Conservation (phyloP, 2,113 vertebrate genomes). For the Sinocyclocheilus anophthalmus region DNA sequence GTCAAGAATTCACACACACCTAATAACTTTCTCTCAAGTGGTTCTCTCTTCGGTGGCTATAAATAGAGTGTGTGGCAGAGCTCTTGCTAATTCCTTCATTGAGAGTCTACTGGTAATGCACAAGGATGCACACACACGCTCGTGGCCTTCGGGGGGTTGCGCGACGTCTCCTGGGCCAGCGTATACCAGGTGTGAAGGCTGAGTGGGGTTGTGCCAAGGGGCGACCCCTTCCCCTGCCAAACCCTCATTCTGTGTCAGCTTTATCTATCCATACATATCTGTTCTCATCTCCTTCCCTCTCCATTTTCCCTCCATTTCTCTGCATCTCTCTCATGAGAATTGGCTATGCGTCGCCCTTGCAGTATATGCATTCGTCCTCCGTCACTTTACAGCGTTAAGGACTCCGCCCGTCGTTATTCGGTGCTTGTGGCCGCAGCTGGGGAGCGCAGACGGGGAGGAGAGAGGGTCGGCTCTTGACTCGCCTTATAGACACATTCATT, state of each 20-base stretch:
- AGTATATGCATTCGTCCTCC: slow-evolving; percentile 5
- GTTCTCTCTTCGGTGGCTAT: slow-evolving; percentile 65
- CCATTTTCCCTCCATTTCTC: neutral
- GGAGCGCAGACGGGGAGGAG: too few relatives aligned
- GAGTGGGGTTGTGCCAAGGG: slow-evolving; percentile 58
- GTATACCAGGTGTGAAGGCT: too few relatives aligned
- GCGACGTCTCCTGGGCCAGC: too few relatives aligned
- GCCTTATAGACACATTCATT: slow-evolving; percentile 15
- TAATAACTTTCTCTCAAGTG: slow-evolving; percentile 48
- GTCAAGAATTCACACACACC: slow-evolving; percentile 36
- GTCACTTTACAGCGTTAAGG: too few relatives aligned
- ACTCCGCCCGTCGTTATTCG: too few relatives aligned
- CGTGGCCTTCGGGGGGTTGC: too few relatives aligned
- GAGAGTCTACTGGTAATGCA: slow-evolving; percentile 66
- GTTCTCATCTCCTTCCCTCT: slow-evolving; percentile 16
- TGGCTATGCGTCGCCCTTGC: neutral
- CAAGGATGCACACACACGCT: slow-evolving; percentile 51
- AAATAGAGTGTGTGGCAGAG: slow-evolving; percentile 73
- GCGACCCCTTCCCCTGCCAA: slow-evolving; percentile 44
- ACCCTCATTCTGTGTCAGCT: slow-evolving; percentile 45
- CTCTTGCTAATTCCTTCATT: slow-evolving; percentile 77
- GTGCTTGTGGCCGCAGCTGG: too few relatives aligned
- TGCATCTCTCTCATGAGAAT: neutral
- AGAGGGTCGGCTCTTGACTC: too few relatives aligned
- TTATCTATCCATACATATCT: slow-evolving; percentile 44